Evolutionary conservation across 2,797 vertebrate genomes (phyloP), one percentile per base, ranked within the genome.

Genomic region (Sardinella longiceps): DNA sequence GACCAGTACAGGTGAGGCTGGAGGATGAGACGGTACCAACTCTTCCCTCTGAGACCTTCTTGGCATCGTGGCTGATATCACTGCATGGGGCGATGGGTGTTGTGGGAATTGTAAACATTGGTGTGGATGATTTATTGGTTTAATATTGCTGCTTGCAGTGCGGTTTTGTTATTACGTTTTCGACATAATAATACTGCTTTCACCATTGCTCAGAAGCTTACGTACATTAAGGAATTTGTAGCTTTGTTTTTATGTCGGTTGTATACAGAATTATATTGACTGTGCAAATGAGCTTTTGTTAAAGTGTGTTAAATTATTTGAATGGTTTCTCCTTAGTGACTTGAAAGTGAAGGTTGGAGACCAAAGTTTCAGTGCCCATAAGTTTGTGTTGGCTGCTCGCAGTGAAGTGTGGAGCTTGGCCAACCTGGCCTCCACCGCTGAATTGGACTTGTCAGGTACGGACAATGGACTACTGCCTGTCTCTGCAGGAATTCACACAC

Each of bases 331-430:
- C 18, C 81, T 46, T 92, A 99, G 98, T 94, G 98, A 99, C 90
- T 94, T 99, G 90, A 98, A 96, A 92, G 97, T 99, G 91, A 98
- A 97, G 89, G 95, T 99, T 81, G 96, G 96, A 80, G 95, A 93
- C 86, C 93, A 94, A 86, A 89, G 85, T 80, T 93, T 98, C 90
- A 93, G 81, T 3, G 98, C 97, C 89, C 98, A 99, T 91, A 99
- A 99, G 92, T 99, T 99, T 92, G 97, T 99, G 66, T 91, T 99
- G 94, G 98, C 98, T 0, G 98, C 98, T 6, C 97, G 98, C 87
- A 99, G 96, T 56, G 98, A 99, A 80, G 89, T 91, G 25, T 99
- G 98, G 98, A 99, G 97, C 87, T 94, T 98, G 86, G 90, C 95
- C 89, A 99, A 93, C 93, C 90, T 99, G 88, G 95, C 96, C 82